These are phyloP conservation scores for Chrysemys picta DNA, from an alignment of 2,113 vertebrate species.

Conservation along the genomic window DNA sequence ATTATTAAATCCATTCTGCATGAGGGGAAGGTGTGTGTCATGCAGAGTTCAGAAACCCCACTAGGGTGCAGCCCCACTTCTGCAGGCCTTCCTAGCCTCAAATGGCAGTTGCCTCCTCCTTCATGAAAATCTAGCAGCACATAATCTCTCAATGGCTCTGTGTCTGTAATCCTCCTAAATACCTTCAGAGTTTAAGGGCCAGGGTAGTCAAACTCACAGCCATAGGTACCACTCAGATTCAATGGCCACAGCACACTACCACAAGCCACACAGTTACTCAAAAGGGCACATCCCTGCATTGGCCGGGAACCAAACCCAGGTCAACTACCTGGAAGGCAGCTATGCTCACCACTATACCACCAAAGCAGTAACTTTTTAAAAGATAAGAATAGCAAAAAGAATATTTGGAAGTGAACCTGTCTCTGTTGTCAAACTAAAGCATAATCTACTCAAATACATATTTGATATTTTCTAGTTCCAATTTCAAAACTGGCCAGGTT, in stretches of 20 bases:
- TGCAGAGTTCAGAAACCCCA: background rate
- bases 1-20: background rate
- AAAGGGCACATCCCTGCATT: conserved; percentile 15
- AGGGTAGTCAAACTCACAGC: background rate
- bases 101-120: background rate
- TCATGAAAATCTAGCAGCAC: background rate
- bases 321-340: conserved; percentile 77
- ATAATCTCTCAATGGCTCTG: background rate
- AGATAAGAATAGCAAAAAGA: background rate
- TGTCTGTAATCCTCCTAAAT: background rate
- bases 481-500: background rate
- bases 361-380: conserved; percentile 16
- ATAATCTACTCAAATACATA: background rate
- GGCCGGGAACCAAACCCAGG: conserved; percentile 75
- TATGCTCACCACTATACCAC: conserved; percentile 77
- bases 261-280: too few species aligned
- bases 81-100: background rate
- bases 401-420: background rate
- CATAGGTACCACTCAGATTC: too few species aligned
- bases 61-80: accelerated
- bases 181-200: background rate
- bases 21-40: background rate
- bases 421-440: background rate
- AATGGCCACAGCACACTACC: too few species aligned
- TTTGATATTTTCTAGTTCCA: background rate